Conservation (phyloP, 2,113 vertebrate genomes). For the Nanger granti region DNA sequence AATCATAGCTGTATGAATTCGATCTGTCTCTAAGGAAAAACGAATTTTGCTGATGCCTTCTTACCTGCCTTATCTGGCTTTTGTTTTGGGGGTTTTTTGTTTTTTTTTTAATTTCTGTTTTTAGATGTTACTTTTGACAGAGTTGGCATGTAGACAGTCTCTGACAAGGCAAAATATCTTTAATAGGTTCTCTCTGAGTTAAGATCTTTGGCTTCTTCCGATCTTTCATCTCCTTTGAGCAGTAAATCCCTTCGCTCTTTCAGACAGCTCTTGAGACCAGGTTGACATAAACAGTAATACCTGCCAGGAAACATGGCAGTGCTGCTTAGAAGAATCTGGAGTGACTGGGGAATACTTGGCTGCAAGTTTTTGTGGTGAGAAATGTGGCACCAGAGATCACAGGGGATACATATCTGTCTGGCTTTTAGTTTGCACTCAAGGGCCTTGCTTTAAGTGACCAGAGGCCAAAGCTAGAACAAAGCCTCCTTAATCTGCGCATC, state of each 20-base stretch:
- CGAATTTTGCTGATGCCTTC: slow-evolving; percentile 1
- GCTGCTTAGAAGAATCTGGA: slow-evolving; percentile 1
- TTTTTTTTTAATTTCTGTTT: slow-evolving; percentile 16
- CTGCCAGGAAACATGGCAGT: slow-evolving; percentile 57
- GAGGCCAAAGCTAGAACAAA: slow-evolving; percentile 30
- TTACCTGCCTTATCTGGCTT: not conserved
- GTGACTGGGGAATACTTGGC: slow-evolving; percentile 35
- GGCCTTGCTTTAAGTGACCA: not conserved
- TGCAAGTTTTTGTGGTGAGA: slow-evolving; percentile 36
- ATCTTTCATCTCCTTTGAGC: slow-evolving; percentile 67
- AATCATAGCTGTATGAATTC: not conserved
- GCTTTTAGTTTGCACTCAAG: slow-evolving; percentile 37
- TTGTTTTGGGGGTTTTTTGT: fast-evolving
- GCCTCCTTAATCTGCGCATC: not conserved
- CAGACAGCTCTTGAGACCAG: slow-evolving; percentile 52
- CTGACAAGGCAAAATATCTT: slow-evolving; percentile 51
- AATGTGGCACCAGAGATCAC: slow-evolving; percentile 46
- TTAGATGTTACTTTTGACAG: slow-evolving; percentile 29
- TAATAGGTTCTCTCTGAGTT: slow-evolving; percentile 50
- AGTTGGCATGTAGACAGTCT: slow-evolving; percentile 25
- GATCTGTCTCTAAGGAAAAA: not conserved
- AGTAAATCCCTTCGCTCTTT: slow-evolving; percentile 64
- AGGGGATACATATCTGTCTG: not conserved
- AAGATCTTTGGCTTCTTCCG: slow-evolving; percentile 51
- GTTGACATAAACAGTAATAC: slow-evolving; percentile 45